Conservation (phyloP, 2,888 invertebrate genomes). For the Allophyes oxyacanthae region DNA sequence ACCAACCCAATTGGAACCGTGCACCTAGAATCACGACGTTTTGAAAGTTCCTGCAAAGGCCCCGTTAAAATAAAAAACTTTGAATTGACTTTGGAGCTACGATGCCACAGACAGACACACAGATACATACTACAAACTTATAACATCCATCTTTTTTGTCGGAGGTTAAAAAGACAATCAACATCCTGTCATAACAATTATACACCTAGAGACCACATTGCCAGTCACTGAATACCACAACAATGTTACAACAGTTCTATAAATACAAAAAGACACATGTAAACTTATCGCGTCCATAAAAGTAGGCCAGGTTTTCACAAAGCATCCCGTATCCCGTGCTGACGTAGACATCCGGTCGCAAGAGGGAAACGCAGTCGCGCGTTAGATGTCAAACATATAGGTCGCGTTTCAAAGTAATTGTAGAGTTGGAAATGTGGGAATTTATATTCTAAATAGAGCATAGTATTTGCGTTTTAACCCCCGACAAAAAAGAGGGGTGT, state of each 20-base stretch:
- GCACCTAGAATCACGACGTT: too few species aligned
- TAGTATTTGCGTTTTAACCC: too few species aligned
- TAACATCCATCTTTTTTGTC: too few species aligned
- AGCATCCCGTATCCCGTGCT: conserved; percentile 50
- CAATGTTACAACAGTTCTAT: conserved; percentile 20
- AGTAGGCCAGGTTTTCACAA: conserved; percentile 61
- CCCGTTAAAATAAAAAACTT: too few species aligned
- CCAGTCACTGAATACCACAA: conserved; percentile 7
- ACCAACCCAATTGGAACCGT: too few species aligned
- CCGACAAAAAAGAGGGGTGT: too few species aligned
- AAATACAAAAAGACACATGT: conserved; percentile 45
- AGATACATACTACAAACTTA: too few species aligned
- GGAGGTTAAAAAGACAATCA: not conserved
- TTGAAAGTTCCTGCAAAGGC: too few species aligned
- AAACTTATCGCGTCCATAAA: conserved; percentile 52
- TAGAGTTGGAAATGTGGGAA: conserved; percentile 4
- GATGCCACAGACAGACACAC: too few species aligned
- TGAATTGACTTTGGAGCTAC: too few species aligned
- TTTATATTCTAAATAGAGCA: too few species aligned
- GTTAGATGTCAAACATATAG: conserved; percentile 59
- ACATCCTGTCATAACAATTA: not conserved
- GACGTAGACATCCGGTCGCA: conserved; percentile 60
- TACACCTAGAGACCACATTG: not conserved
- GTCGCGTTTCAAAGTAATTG: conserved; percentile 56
- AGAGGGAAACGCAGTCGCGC: conserved; percentile 56